Base-by-base conservation (phyloP, 1,140 invertebrate species). In the Chelonus insularis region DNA sequence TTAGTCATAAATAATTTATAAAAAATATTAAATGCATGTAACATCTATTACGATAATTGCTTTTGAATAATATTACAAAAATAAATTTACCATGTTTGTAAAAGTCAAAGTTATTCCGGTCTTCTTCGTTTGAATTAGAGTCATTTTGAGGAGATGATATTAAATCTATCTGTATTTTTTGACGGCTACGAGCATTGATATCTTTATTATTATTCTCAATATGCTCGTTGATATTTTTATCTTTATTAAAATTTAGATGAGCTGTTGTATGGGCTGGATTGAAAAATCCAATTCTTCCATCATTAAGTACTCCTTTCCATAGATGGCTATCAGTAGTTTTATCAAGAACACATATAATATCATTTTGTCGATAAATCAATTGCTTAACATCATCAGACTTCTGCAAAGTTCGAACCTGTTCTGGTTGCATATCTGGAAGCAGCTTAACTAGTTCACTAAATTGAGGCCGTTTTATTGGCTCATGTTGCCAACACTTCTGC, bases 41-140 rank as follows among this genome's bases (percentile, higher is more conserved):
- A n/a, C n/a, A n/a, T n/a, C n/a, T n/a, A n/a, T n/a, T n/a, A n/a
- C n/a, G n/a, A n/a, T n/a, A n/a, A n/a, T n/a, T n/a, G n/a, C n/a
- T n/a, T n/a, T n/a, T n/a, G n/a, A n/a, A n/a, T 90, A 51, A 98
- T 88, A 79, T 98, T 95, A 0, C 97, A 96, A 77, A 99, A 99
- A 73, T 95, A 95, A n/a, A n/a, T n/a, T n/a, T n/a, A n/a, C n/a
- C n/a, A n/a, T n/a, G n/a, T n/a, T n/a, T n/a, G n/a, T n/a, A n/a
- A n/a, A n/a, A n/a, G n/a, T n/a, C n/a, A n/a, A n/a, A n/a, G n/a
- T n/a, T n/a, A n/a, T n/a, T n/a, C n/a, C n/a, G n/a, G n/a, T n/a
- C n/a, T n/a, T n/a, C n/a, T n/a, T n/a, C n/a, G n/a, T n/a, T n/a
- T n/a, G n/a, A n/a, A n/a, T n/a, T n/a, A n/a, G n/a, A n/a, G n/a